Base-by-base conservation (phyloP, 2,888 invertebrate species). In the Ischnus inquisitorius region DNA sequence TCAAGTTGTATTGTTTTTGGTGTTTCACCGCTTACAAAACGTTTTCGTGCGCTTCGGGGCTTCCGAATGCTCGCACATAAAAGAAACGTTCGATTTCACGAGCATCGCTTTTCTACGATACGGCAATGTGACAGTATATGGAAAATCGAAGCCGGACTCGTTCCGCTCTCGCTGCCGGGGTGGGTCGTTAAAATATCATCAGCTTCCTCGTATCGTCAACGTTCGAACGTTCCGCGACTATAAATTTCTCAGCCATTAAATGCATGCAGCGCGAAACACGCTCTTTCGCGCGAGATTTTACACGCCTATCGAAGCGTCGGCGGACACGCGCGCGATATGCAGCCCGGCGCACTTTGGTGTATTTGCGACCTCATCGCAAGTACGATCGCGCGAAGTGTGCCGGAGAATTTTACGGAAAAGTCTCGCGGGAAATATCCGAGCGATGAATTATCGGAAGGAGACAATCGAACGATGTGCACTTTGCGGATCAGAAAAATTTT, bases 121-220 rank as follows among this genome's bases (percentile, higher is more conserved):
- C 54, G 12, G 54, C 22, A 54, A 54, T 12, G 3, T 22, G 22
- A 22, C 34, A 10, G 54, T 69, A 19, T 0, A 34, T 72, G 41
- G 67, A 74, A 65, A 39, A 67, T 41, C 57, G 46, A 41, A 62
- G n/a, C n/a, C 51, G 4, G 14, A 8, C 62, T 8, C 19, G 28
- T 4, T 22, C 2, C 51, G 39, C 5, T 68, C 22, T 60, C 46
- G 69, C 60, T 16, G 39, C 69, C 3, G 16, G 10, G 54, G 69
- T 83, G 10, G 54, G 69, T 83, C 83, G 68, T 83, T 76, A 79
- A 83, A 83, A 83, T 76, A 77, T 76, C 83, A 83, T 83, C 79
- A 77, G 48, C 16, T 22, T 54, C 22, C 65, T 65, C 41, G 41
- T 22, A 57, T 41, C 71, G 76, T 64, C 43, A 69, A 79, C 83